Percentiles rank a stretch among this genome's conserved stretches.
Evolutionary conservation across 2,113 vertebrate genomes (phyloP).

Genomic region (Psettodes erumei): DNA sequence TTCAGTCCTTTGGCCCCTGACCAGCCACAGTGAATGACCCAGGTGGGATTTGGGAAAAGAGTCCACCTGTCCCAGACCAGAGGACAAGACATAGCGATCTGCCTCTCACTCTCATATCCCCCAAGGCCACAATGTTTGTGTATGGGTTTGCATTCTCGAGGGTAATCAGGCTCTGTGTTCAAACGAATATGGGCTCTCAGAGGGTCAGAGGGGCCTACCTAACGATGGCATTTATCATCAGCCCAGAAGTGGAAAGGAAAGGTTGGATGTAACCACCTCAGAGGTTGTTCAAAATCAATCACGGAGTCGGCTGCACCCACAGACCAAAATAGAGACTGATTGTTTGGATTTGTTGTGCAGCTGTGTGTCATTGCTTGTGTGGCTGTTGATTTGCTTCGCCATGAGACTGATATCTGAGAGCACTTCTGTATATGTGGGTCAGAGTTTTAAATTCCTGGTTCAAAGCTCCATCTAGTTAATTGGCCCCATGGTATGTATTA

Average conservation of each 20-base stretch:
- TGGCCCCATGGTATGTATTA: slow-evolving; percentile 8
- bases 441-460: slow-evolving; percentile 43
- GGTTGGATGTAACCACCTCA: slow-evolving; percentile 50
- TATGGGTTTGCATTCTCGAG: slow-evolving; percentile 39
- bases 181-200: slow-evolving; percentile 47
- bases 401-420: slow-evolving; percentile 46
- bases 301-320: slow-evolving; percentile 18
- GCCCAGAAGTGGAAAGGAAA: slow-evolving; percentile 57
- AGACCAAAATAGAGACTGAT: slow-evolving; percentile 55
- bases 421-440: slow-evolving; percentile 31
- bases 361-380: slow-evolving; percentile 43
- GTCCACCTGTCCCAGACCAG: slow-evolving; percentile 29
- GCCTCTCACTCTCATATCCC: slow-evolving; percentile 52
- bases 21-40: slow-evolving; percentile 31
- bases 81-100: slow-evolving; percentile 53
- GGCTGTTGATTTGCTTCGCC: slow-evolving; percentile 57
- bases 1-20: not conserved
- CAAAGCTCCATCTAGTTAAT: slow-evolving; percentile 50
- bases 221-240: slow-evolving; percentile 65
- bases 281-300: slow-evolving; percentile 69
- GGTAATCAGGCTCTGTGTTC: slow-evolving; percentile 70
- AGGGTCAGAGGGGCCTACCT: slow-evolving; percentile 60
- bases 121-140: slow-evolving; percentile 33
- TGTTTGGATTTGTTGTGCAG: slow-evolving; percentile 60
- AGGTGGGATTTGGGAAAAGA: slow-evolving; percentile 22